These are phyloP conservation scores for Oxytorus armatus DNA, from an alignment of 2,888 invertebrate species.

Conservation along the genomic window DNA sequence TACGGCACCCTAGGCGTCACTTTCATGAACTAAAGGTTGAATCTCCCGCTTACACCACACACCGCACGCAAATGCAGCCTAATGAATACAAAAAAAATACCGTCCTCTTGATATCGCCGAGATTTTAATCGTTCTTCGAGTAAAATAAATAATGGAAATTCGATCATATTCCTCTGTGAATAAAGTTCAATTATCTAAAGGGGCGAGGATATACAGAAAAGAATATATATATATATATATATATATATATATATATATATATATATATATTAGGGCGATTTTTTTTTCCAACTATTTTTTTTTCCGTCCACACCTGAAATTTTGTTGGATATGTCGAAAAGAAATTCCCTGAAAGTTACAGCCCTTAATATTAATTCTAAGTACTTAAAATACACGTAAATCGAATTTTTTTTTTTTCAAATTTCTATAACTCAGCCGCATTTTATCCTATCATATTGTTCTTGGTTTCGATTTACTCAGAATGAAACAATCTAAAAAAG, in stretches of 20 bases:
- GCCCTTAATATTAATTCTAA: too few species aligned
- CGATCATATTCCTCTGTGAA: constrained; percentile 22
- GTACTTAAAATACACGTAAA: too few species aligned
- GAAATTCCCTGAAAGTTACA: too few species aligned
- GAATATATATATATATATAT: constrained; percentile 25
- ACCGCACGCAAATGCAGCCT: constrained; percentile 65
- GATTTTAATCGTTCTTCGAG: constrained; percentile 53
- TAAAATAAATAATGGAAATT: constrained; percentile 31
- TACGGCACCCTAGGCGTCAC: not conserved
- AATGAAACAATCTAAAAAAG: too few species aligned
- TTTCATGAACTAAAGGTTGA: not conserved
- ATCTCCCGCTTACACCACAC: not conserved
- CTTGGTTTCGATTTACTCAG: too few species aligned
- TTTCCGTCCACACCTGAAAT: too few species aligned
- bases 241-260: constrained; percentile 26
- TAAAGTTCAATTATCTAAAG: constrained; percentile 37
- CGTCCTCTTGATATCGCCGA: constrained; percentile 72
- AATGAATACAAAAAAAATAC: constrained; percentile 68
- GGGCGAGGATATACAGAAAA: constrained; percentile 18
- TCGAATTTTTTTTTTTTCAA: too few species aligned
- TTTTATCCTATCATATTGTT: too few species aligned
- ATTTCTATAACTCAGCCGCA: too few species aligned
- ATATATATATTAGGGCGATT: constrained; percentile 34
- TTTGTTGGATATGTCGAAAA: too few species aligned
- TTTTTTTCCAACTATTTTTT: too few species aligned